Evolutionary conservation across 2,888 invertebrate species (phyloP).

Genomic region (Gandaritis pyraliata): DNA sequence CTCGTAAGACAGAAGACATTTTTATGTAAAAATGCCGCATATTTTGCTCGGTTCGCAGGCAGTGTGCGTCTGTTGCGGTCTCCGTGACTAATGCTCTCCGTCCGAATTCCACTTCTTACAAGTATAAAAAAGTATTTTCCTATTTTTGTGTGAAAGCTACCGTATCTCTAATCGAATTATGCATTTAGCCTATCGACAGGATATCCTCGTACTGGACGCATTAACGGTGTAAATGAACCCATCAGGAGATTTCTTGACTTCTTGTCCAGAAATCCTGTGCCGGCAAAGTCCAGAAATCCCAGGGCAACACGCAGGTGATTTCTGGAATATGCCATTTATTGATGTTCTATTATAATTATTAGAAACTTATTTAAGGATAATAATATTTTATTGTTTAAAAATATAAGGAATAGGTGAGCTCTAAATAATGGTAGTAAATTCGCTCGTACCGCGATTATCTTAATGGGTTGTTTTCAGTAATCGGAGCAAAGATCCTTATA

Average conservation of each 20-base stretch:
- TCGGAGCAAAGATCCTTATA: conserved; percentile 29
- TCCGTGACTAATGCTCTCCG: conserved; percentile 60
- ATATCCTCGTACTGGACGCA: too few species aligned
- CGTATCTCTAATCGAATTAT: not conserved
- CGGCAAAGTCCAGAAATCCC: too few species aligned
- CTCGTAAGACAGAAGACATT: not conserved
- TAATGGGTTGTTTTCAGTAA: conserved; percentile 2
- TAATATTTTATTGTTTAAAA: too few species aligned
- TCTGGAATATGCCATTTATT: too few species aligned
- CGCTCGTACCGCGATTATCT: not conserved
- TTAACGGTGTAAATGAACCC: too few species aligned
- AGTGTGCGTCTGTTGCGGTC: conserved; percentile 42
- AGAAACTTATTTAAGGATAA: too few species aligned
- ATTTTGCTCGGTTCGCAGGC: conserved; percentile 50
- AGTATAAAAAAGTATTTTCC: conserved; percentile 36
- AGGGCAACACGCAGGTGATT: too few species aligned
- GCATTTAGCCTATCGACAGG: not conserved
- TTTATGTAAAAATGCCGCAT: not conserved
- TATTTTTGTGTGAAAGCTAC: conserved; percentile 38
- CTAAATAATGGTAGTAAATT: not conserved
- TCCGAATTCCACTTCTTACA: conserved; percentile 48
- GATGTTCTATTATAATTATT: too few species aligned
- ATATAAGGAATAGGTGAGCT: too few species aligned
- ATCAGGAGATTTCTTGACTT: too few species aligned
- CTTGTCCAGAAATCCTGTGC: too few species aligned